Base-by-base conservation (phyloP, 2,113 vertebrate genomes). In the Corythoichthys intestinalis region DNA sequence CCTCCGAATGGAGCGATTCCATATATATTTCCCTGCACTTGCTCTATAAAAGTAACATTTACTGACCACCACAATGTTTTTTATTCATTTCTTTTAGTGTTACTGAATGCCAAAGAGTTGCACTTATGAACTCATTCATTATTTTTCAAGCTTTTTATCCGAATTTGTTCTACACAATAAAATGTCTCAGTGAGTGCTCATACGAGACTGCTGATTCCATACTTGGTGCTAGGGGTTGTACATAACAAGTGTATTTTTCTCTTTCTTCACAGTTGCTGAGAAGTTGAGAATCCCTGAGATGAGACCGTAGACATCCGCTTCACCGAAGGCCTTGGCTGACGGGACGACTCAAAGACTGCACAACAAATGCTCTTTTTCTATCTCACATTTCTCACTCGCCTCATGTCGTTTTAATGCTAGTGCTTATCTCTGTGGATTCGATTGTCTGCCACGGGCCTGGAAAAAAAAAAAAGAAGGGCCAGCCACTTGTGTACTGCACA, bases 181-280 rank as follows among this genome's bases (percentile, higher is more conserved):
- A 28, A 28, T 28, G 20, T 28, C 20, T 28, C 20, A 28, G 20
- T 28, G 20, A 28, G 20, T 28, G 20, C 20, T 28, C 20, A 28
- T 28, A 28, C 20, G 20, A 28, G 20, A 28, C 20, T 28, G 20
- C 20, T 28, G 20, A 28, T 28, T 28, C 20, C 20, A 28, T 28
- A 28, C 20, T 28, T 28, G 20, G 20, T 28, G 20, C 20, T 28
- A 28, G 20, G 20, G 20, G 20, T 28, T 28, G 20, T 28, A 28
- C 20, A 28, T 28, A 28, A 28, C 20, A 28, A 28, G 20, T 28
- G 20, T 28, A 44, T 4, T 28, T 11, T 66, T 1, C 47, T 67
- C 62, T 90, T 59, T 82, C 86, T 87, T 86, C 81, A 56, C 93
- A 97, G 96, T 91, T 94, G 86, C 92, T 92, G 80, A 93, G 94